phyloP scores from a whole-genome alignment of 2,888 invertebrate genomes.

The Tetragonula carbonaria region DNA sequence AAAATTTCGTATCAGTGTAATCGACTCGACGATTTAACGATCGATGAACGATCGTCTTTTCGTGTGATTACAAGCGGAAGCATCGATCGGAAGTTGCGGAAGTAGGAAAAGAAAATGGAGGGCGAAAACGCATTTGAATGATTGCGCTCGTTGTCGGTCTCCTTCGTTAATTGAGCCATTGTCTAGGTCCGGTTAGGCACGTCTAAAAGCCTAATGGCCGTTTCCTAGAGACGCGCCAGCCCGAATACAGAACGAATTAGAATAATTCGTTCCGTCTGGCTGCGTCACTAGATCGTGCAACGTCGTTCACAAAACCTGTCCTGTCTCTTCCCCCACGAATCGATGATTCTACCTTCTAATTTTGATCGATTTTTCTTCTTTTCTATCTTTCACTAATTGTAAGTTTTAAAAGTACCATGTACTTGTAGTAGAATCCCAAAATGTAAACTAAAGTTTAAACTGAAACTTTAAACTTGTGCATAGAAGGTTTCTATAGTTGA shows the following conservation, averaged over 20 bases:
- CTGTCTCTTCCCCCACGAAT: not conserved
- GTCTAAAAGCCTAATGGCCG: constrained; percentile 75
- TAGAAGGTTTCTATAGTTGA: too few relatives aligned
- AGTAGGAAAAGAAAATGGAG: constrained; percentile 6
- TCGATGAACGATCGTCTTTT: not conserved
- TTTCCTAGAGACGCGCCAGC: constrained; percentile 76
- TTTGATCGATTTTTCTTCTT: not conserved
- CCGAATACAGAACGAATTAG: constrained; percentile 79
- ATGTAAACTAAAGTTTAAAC: not conserved
- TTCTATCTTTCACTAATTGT: not conserved
- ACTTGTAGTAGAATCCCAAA: not conserved
- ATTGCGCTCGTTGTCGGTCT: constrained; percentile 58
- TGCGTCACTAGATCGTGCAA: constrained; percentile 64
- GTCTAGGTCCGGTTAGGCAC: constrained; percentile 73
- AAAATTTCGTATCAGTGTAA: not conserved
- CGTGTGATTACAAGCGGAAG: not conserved
- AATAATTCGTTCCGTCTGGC: constrained; percentile 80
- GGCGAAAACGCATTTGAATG: constrained; percentile 31
- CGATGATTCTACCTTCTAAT: constrained; percentile 33
- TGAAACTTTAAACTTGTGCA: too few relatives aligned
- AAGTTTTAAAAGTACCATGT: not conserved
- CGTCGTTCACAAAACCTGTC: constrained; percentile 21
- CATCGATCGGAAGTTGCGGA: constrained; percentile 25
- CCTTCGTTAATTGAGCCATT: constrained; percentile 70
- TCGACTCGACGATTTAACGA: not conserved